Percentiles rank a stretch among this genome's conserved stretches.
Evolutionary conservation across 1,140 invertebrate species (phyloP).

Genomic region (Diabrotica undecimpunctata): DNA sequence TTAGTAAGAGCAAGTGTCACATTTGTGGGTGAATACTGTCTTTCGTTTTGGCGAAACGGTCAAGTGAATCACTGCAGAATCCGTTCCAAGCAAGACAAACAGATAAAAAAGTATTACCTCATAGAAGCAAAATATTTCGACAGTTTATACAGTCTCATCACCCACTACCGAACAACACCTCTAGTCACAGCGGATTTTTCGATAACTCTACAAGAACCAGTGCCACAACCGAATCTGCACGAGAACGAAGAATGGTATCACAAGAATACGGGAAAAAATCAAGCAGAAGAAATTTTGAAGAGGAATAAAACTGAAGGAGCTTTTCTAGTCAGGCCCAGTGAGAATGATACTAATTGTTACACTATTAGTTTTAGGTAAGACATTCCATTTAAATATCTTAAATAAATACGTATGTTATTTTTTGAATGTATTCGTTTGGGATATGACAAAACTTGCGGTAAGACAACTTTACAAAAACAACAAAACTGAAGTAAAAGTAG

Average conservation of each 20-base stretch:
- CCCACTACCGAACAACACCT: constrained; percentile 82
- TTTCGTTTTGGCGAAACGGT: constrained; percentile 90
- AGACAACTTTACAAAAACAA: too few species aligned
- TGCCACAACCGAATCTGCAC: constrained; percentile 92
- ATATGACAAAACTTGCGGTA: too few species aligned
- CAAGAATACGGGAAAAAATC: constrained; percentile 68
- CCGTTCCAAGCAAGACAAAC: constrained; percentile 82
- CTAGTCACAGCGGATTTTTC: constrained; percentile 84
- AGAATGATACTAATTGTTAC: constrained; percentile 79
- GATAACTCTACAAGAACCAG: constrained; percentile 83
- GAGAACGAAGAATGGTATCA: constrained; percentile 95
- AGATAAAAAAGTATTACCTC: constrained; percentile 85
- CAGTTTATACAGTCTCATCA: constrained; percentile 88
- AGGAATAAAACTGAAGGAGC: constrained; percentile 82
- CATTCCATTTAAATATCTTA: background rate
- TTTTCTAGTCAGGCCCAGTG: constrained; percentile 85
- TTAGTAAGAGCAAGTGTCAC: constrained; percentile 92
- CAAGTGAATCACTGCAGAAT: constrained; percentile 92
- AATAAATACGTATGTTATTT: too few species aligned
- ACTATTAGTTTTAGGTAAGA: constrained; percentile 90
- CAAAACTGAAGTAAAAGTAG: too few species aligned
- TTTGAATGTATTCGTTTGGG: too few species aligned
- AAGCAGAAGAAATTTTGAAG: constrained; percentile 84
- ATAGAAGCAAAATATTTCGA: constrained; percentile 89
- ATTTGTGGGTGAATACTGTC: constrained; percentile 92